Evolutionary conservation across 2,113 vertebrate species (phyloP), one percentile per base, ranked within the genome.

Genomic region (Pungitius pungitius): DNA sequence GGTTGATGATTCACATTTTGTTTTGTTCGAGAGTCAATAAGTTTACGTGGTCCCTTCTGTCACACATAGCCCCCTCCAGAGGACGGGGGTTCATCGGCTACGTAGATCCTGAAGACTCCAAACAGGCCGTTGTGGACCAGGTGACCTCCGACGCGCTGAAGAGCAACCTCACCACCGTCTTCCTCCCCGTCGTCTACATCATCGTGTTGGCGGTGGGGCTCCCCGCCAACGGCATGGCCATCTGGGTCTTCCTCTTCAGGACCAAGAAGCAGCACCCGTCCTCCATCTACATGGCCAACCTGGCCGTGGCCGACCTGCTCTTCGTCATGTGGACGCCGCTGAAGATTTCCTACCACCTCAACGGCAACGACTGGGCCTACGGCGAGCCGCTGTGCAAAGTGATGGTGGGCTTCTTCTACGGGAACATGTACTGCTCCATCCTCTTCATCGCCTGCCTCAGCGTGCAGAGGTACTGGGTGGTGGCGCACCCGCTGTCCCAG

Each of bases 361-460:
- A 94, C 3, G 96, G 96, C 58, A 99, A 99, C 88, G 80, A 98
- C 81, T 99, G 97, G 97, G 77, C 73, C 4, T 98, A 93, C 0
- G 96, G 97, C 0, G 96, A 98, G 84, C 87, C 78, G 18, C 89
- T 99, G 49, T 99, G 97, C 89, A 99, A 97, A 87, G 94, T 98
- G 1, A 56, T 98, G 1, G 88, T 97, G 51, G 90, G 91, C 42
- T 99, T 98, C 91, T 99, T 98, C 92, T 99, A 98, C 0, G 96
- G 95, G 15, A 99, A 99, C 90, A 99, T 99, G 97, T 99, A 99
- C 78, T 95, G 96, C 75, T 99, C 98, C 10, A 91, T 99, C 20
- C 94, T 99, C 12, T 99, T 99, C 87, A 96, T 99, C 85, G 89
- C 96, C 7, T 98, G 96, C 84, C 94, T 99, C 81, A 98, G 97